A percentile compares a stretch with the other conserved stretches of the same genome.
Evolutionary conservation across 2,113 vertebrate species (phyloP).

Genomic region (Gracilinanus agilis): DNA sequence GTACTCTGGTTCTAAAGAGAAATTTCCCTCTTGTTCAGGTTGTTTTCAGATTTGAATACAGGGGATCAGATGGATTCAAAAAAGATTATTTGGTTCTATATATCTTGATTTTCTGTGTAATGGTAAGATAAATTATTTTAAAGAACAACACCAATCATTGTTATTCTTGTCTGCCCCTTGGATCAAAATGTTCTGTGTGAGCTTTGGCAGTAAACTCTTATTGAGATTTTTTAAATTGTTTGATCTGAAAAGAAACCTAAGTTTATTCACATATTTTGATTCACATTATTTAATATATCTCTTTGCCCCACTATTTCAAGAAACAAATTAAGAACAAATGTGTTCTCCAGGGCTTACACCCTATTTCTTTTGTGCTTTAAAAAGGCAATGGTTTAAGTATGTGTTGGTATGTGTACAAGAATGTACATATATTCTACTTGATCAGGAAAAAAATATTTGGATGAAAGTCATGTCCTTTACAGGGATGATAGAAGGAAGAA

Average conservation of each 20-base stretch:
- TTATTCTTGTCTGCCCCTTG: not conserved
- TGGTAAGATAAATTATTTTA: not conserved
- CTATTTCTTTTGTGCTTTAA: not conserved
- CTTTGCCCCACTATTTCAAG: not conserved
- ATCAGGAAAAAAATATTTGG: not conserved
- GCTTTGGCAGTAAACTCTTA: not conserved
- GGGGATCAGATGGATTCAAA: not conserved
- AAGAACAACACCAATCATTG: not conserved
- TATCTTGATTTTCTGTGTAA: not conserved
- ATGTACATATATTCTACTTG: not conserved
- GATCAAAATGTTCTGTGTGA: not conserved
- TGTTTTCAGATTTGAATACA: constrained; percentile 11
- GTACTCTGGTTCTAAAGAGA: not conserved
- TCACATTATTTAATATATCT: not conserved
- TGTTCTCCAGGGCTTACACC: not conserved
- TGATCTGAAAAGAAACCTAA: not conserved
- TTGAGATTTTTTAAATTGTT: not conserved
- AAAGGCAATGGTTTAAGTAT: not conserved
- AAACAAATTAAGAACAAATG: not conserved
- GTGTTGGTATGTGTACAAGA: not conserved
- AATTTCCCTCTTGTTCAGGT: not conserved
- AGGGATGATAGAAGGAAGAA: not conserved
- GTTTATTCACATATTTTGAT: not conserved
- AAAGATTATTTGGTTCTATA: constrained; percentile 2
- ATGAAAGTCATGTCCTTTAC: not conserved